phyloP scores from a whole-genome alignment of 1,140 invertebrate genomes.

The Drosophila setifemur region DNA sequence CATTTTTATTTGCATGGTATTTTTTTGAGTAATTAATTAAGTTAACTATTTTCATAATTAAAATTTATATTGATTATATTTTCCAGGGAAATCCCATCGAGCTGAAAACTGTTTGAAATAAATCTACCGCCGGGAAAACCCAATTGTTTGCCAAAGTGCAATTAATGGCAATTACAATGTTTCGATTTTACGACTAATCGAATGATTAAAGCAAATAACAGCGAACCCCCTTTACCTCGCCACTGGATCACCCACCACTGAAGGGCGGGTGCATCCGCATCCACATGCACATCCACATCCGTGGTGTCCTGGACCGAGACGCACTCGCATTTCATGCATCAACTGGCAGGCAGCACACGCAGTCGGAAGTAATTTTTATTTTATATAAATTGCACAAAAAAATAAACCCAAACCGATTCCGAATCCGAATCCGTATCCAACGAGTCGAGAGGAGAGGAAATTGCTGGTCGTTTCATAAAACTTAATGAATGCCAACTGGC shows the following conservation, averaged over 20 bases:
- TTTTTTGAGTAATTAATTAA: too few species aligned
- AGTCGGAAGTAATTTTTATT: constrained; percentile 78
- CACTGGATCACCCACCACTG: constrained; percentile 33
- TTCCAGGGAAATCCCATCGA: too few species aligned
- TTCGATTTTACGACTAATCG: neutral
- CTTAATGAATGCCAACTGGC: constrained; percentile 74
- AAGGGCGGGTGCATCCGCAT: constrained; percentile 1
- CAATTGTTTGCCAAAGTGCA: too few species aligned
- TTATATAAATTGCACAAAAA: constrained; percentile 74
- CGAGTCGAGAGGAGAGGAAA: constrained; percentile 44
- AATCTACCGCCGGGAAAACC: too few species aligned
- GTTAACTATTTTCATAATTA: too few species aligned
- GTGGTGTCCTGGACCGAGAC: constrained; percentile 7
- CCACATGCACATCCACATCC: neutral
- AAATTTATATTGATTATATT: too few species aligned
- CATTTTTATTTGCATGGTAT: too few species aligned
- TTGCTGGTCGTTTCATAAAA: constrained; percentile 75
- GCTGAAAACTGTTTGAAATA: too few species aligned
- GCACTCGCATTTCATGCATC: constrained; percentile 68
- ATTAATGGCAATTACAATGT: too few species aligned
- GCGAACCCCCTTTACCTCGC: too few species aligned
- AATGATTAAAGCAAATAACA: too few species aligned
- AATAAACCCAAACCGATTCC: constrained; percentile 13
- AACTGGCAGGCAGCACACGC: constrained; percentile 36
- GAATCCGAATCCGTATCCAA: too few species aligned